A percentile compares a stretch with the other conserved stretches of the same genome.
Evolutionary conservation across 1,140 invertebrate species (phyloP).

Genomic region (Megathymus violae): DNA sequence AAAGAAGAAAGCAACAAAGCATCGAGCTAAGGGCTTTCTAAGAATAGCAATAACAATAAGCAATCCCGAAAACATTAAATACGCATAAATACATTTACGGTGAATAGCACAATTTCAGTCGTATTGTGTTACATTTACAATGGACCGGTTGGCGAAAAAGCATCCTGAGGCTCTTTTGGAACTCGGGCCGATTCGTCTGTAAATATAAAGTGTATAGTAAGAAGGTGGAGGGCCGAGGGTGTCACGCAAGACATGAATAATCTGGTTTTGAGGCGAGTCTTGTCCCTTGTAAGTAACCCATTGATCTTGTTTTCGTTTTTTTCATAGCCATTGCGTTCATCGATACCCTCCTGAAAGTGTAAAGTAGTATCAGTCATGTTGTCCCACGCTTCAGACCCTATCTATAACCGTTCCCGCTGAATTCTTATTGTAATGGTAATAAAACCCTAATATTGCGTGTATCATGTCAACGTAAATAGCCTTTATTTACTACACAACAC

Average conservation of each 20-base stretch:
- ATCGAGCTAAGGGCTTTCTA: slow-evolving; percentile 10
- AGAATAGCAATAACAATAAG: slow-evolving; percentile 52
- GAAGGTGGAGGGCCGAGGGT: slow-evolving; percentile 35
- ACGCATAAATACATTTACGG: slow-evolving; percentile 53
- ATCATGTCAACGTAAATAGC: background rate
- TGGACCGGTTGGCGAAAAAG: slow-evolving; percentile 54
- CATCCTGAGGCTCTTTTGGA: slow-evolving; percentile 51
- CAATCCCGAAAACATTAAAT: slow-evolving; percentile 53
- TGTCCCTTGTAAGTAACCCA: slow-evolving; percentile 18
- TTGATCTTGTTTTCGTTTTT: slow-evolving; percentile 15
- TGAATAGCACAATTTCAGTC: slow-evolving; percentile 68
- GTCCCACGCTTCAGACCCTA: slow-evolving; percentile 14
- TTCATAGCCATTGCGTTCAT: slow-evolving; percentile 14
- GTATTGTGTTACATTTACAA: slow-evolving; percentile 71
- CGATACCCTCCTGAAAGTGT: background rate
- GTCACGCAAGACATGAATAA: slow-evolving; percentile 48
- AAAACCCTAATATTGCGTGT: background rate
- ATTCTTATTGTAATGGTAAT: slow-evolving; percentile 14
- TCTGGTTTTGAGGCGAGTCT: slow-evolving; percentile 33
- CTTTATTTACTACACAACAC: too few relatives aligned
- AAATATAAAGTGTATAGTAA: slow-evolving; percentile 45
- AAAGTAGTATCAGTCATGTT: slow-evolving; percentile 3
- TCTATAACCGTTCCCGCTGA: slow-evolving; percentile 11
- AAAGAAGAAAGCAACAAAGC: slow-evolving; percentile 7
- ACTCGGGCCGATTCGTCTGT: slow-evolving; percentile 36